Conservation (phyloP, 2,888 invertebrate species). For the Eupithecia exiguata region DNA sequence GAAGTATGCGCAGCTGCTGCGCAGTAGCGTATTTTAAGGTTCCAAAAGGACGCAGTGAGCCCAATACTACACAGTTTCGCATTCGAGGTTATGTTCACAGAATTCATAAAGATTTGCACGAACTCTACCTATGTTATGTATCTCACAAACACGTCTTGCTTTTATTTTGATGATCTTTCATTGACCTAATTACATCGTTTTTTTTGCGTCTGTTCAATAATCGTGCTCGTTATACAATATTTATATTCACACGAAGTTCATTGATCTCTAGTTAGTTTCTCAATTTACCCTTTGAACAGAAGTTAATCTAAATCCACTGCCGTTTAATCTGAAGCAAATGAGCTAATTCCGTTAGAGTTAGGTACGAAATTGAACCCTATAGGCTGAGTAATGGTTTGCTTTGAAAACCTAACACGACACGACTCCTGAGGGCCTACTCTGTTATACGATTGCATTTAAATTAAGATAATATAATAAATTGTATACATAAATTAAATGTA, state of each 20-base stretch:
- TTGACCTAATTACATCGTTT: neutral
- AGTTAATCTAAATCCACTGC: slow-evolving; percentile 30
- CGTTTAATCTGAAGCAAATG: slow-evolving; percentile 38
- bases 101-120: too few relatives aligned
- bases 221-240: neutral
- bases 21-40: too few relatives aligned
- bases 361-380: slow-evolving; percentile 48
- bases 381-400: slow-evolving; percentile 51
- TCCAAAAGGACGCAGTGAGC: too few relatives aligned
- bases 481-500: too few relatives aligned
- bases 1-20: too few relatives aligned
- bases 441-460: slow-evolving; percentile 1
- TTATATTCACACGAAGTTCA: neutral
- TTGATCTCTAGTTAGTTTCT: neutral
- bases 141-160: too few relatives aligned
- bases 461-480: neutral
- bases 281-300: slow-evolving; percentile 27
- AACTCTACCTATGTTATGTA: too few relatives aligned
- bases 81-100: too few relatives aligned
- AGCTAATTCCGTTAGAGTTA: slow-evolving; percentile 44
- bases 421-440: slow-evolving; percentile 51
- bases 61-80: too few relatives aligned
- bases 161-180: too few relatives aligned
- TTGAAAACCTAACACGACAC: slow-evolving; percentile 58
- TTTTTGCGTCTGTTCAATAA: neutral